phyloP scores from a whole-genome alignment of 2,888 invertebrate species.

The Lasius platythorax region DNA sequence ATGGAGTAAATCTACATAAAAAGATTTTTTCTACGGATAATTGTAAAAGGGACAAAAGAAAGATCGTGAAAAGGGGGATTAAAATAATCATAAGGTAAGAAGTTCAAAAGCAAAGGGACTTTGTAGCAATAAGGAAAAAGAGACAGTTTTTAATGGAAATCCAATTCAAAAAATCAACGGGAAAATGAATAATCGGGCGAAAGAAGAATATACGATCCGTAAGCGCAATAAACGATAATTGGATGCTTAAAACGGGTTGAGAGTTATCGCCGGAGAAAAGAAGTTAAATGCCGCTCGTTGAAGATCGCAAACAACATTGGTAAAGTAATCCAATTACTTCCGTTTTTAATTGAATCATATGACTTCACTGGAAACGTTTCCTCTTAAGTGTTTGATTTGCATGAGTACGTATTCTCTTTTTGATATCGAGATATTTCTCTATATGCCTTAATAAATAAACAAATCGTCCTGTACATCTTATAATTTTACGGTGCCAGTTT shows the following conservation, averaged over 20 bases:
- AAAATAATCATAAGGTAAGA: constrained; percentile 33
- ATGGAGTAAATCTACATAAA: background rate
- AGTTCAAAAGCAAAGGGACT: background rate
- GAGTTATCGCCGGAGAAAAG: constrained; percentile 42
- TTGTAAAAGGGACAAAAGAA: background rate
- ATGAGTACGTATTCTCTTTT: background rate
- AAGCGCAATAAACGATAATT: constrained; percentile 52
- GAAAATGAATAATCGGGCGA: constrained; percentile 39
- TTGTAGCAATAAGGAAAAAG: background rate
- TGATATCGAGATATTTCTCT: background rate
- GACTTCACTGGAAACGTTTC: constrained; percentile 15
- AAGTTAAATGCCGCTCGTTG: constrained; percentile 41
- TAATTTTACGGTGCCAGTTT: background rate
- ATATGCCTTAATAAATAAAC: background rate
- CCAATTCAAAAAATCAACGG: constrained; percentile 29
- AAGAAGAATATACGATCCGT: constrained; percentile 1
- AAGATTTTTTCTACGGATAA: background rate
- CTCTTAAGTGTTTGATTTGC: constrained; percentile 12
- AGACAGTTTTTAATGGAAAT: constrained; percentile 29
- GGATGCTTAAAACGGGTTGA: constrained; percentile 47
- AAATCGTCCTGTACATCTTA: background rate
- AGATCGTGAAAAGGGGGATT: background rate
- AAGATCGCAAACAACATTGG: constrained; percentile 45
- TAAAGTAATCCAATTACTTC: constrained; percentile 41
- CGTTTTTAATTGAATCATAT: constrained; percentile 38